phyloP scores from a whole-genome alignment of 2,113 vertebrate species.

The Apaloderma vittatum region DNA sequence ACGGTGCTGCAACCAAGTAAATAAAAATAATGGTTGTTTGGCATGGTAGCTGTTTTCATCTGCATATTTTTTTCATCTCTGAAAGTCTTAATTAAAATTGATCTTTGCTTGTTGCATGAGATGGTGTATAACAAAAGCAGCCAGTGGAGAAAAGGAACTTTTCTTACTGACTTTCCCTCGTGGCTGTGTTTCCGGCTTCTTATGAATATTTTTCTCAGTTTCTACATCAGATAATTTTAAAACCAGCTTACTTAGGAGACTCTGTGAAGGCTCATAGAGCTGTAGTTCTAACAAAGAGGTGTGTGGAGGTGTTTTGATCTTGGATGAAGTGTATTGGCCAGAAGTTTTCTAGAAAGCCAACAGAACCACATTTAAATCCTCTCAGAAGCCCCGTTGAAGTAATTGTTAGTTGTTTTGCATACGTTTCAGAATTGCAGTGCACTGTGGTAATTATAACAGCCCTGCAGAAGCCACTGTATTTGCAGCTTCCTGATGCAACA shows the following conservation, averaged over 20 bases:
- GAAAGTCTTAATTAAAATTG: neutral
- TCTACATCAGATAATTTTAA: neutral
- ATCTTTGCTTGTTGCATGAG: neutral
- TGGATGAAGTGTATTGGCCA: neutral
- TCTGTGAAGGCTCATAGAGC: neutral
- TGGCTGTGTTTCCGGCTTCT: neutral
- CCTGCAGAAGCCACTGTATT: slow-evolving; percentile 51
- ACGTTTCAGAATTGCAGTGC: slow-evolving; percentile 16
- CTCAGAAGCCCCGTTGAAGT: neutral
- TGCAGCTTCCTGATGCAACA: slow-evolving; percentile 72
- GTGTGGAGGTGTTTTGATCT: neutral
- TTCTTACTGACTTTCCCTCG: neutral
- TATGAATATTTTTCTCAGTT: neutral
- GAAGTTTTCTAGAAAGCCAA: slow-evolving; percentile 23
- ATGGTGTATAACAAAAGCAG: neutral
- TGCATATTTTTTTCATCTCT: fast-evolving
- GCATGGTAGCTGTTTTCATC: neutral
- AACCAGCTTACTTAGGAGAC: neutral
- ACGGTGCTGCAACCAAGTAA: slow-evolving; percentile 15
- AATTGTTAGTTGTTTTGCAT: slow-evolving; percentile 29
- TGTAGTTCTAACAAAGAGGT: neutral
- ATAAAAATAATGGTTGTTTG: neutral
- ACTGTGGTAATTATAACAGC: slow-evolving; percentile 51
- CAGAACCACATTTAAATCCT: neutral
- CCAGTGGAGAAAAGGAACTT: neutral